Evolutionary conservation across 2,797 vertebrate genomes (phyloP).

Genomic region (Lophius americanus): DNA sequence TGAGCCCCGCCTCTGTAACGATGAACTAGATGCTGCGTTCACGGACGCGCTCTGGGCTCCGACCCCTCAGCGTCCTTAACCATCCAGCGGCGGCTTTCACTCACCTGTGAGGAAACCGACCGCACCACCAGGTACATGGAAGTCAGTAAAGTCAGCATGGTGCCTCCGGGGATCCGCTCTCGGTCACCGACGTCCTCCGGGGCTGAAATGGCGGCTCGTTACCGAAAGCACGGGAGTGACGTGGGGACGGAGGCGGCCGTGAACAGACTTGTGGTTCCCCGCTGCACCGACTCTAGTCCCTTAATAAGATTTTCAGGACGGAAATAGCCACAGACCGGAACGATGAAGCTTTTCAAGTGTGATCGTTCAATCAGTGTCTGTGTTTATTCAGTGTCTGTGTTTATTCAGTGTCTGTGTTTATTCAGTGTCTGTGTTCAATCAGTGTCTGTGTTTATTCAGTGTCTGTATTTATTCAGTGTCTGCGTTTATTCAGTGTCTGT

Average conservation of each 20-base stretch:
- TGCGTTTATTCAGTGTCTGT: too few relatives aligned
- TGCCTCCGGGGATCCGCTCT: conserved; percentile 17
- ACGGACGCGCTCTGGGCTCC: conserved; percentile 23
- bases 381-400: conserved; percentile 5
- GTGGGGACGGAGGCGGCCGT: conserved; percentile 7
- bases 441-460: too few relatives aligned
- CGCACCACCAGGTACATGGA: conserved; percentile 83
- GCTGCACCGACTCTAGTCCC: conserved; percentile 56
- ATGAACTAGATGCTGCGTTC: conserved; percentile 34
- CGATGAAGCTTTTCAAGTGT: conserved; percentile 7
- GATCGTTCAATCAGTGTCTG: background rate
- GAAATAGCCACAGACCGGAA: conserved; percentile 57
- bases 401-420: too few relatives aligned
- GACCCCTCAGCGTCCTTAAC: background rate
- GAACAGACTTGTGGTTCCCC: background rate
- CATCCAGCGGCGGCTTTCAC: conserved; percentile 27
- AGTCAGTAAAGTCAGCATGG: conserved; percentile 81
- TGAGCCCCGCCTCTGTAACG: background rate
- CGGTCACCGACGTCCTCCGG: conserved; percentile 30
- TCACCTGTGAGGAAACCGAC: conserved; percentile 80
- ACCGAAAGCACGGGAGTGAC: background rate
- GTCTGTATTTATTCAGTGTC: too few relatives aligned
- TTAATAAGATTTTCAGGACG: conserved; percentile 67
- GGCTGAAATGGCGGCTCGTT: conserved; percentile 33
- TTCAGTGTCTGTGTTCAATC: too few relatives aligned